Base-by-base conservation (phyloP, 2,797 vertebrate genomes). In the Danio jaintianensis region DNA sequence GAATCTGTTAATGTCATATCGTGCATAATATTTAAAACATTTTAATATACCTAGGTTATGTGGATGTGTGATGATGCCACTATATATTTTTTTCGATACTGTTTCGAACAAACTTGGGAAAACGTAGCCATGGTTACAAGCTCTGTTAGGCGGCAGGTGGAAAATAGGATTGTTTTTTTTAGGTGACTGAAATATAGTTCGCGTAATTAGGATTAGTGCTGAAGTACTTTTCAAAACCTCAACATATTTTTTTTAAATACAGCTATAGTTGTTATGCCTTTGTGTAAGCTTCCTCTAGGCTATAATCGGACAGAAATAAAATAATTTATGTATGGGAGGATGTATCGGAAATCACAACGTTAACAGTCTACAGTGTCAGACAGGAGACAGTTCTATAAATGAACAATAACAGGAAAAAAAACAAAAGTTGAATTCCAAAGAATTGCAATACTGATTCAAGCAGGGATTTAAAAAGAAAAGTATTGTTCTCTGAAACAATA, bases 321-420 rank as follows among this genome's bases (percentile, higher is more conserved):
- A 92, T 88, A 81, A 90, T 89, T 91, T 85, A 91, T 94, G 92
- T 93, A 93, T 90, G 88, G 87, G 89, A 93, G 90, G 91, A 92
- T 93, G 92, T 92, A 88, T 87, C 82, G 93, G 93, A 93, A 93
- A 91, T 87, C 48, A 88, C 78, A 84, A 63, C 87, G 89, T 90
- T 90, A 90, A 91, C 91, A 90, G 85, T 90, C 64, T 72, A 22
- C 80, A 83, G 84, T 88, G 89, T 89, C 79, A 81, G 88, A 86
- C 92, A 93, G 91, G 91, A 94, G 91, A 91, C 90, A 90, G 88
- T 87, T 89, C 90, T 91, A 90, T 91, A 91, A 92, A 91, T 88
- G 89, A 92, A 93, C 92, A 93, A 94, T 93, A 92, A 92, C 90
- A 92, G 92, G 92, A 93, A 93, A 90, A 93, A 93, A 93, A 93